Evolutionary conservation across 2,888 invertebrate species (phyloP), one percentile per base, ranked within the genome.

Genomic region (Zele albiditarsus): DNA sequence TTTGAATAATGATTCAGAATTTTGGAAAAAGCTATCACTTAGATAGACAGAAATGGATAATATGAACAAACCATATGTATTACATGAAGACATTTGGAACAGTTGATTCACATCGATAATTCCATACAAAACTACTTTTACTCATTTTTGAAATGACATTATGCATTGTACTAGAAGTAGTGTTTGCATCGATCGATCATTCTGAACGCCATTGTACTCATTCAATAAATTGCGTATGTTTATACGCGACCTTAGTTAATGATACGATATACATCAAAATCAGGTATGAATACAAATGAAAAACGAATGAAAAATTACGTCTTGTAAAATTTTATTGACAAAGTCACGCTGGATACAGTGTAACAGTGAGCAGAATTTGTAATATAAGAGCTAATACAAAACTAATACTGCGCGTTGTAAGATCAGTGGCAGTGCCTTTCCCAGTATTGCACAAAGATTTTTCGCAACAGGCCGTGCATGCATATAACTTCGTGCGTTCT

Each of bases 381-480:
- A 89, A 78, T 49, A 83, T 73, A 12, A 89, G 77, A 2, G 87
- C 86, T 38, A 89, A 81, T 57, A 87, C 66, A 73, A 89, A 83
- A 58, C 87, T 86, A 66, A 84, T 78, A 38, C 81, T 79, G 49
- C 80, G 84, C 42, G 78, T 85, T 5, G 77, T 78, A 20, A 85
- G 78, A 60, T 86, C 84, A 27, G 82, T 82, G 70, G 86, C 87
- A 27, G 83, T 84, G 12, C 88, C 87, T 65, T 93, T 94, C 20
- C 95, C 96, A 53, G 92, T 92, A 88, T 97, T 97, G 90, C 97
- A 97, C 6, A 94, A 91, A 4, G 94, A 93, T 12, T 92, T 92
- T 80, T 94, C 94, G 88, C 97, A 97, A 86, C 97, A 97, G 0
- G 95, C 94, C 0, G 96, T 96, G 88, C 97, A 97, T 16, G 96